Base-by-base conservation (phyloP, 2,113 vertebrate genomes). In the Glaucidium brasilianum region DNA sequence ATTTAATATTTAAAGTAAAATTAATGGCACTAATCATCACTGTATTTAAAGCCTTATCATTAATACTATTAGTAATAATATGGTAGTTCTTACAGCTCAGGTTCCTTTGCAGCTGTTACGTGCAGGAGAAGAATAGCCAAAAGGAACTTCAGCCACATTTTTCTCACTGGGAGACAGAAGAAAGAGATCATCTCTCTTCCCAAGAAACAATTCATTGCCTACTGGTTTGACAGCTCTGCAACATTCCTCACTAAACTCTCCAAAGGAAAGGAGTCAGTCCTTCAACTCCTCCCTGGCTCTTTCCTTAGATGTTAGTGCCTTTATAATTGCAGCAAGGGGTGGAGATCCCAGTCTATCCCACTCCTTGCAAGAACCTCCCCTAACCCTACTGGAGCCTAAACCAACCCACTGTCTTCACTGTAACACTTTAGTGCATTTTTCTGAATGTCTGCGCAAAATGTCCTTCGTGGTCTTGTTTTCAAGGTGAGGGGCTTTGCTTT, bases 241-340 rank as follows among this genome's bases (percentile, higher is more conserved):
- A 27, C 37, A 64, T 85, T 78, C 34, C 55, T 93, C 47, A n/a
- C 37, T 26, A 0, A 50, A 19, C 1, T 2, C 63, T 94, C 43
- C 64, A 78, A 55, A 91, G 37, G 45, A 64, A 87, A 94, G 45
- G 45, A 95, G 25, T 13, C 18, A 1, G 5, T 7, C 39, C 32
- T 73, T 77, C 60, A 39, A 9, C 72, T 94, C 89, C 80, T 92
- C 47, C 60, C 69, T 63, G 30, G 2, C 37, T 89, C 52, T 20
- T 67, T 96, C 66, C 49, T 73, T 78, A 64, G 69, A 52, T 78
- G 62, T 22, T 64, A 79, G 71, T 80, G 81, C 77, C 88, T 97
- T 97, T 97, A 97, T 97, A 97, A 88, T 12, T 81, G 49, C 59
- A 94, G 78, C 58, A 82, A 92, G 92, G 85, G 93, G 91, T 89